phyloP scores from a whole-genome alignment of 2,888 invertebrate genomes.

The Masnerella sp. region DNA sequence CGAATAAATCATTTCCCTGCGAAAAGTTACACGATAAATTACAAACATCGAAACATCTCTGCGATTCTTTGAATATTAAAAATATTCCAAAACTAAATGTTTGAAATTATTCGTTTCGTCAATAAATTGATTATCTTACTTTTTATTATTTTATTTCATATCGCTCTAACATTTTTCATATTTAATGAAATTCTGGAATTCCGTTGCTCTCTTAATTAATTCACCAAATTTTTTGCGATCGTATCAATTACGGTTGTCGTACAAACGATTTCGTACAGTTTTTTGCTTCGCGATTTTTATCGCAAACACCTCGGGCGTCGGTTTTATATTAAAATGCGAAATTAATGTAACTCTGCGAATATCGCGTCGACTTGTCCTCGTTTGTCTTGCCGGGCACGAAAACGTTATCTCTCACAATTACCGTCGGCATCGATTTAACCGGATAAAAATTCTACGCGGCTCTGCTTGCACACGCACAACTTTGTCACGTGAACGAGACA shows the following conservation, averaged over 20 bases:
- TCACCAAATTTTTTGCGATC: neutral
- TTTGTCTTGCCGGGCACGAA: conserved; percentile 66
- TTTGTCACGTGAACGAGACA: conserved; percentile 22
- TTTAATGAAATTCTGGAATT: no score
- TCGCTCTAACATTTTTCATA: no score
- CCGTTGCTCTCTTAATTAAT: neutral
- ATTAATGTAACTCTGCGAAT: conserved; percentile 48
- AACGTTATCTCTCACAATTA: conserved; percentile 68
- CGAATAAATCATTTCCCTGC: neutral
- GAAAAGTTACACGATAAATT: conserved; percentile 1
- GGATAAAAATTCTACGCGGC: conserved; percentile 53
- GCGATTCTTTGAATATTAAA: no score
- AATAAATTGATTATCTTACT: no score
- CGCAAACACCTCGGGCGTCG: conserved; percentile 28
- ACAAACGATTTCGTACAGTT: conserved; percentile 14
- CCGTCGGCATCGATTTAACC: conserved; percentile 65
- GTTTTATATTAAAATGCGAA: conserved; percentile 48
- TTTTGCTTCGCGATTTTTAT: conserved; percentile 25
- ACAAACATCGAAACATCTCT: neutral
- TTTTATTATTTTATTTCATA: no score
- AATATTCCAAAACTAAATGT: no score
- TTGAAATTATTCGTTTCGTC: no score
- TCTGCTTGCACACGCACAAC: conserved; percentile 44
- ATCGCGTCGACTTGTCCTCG: conserved; percentile 57
- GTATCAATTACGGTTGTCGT: neutral